These are phyloP conservation scores for Cephus pulcher DNA, from an alignment of 2,888 invertebrate genomes.

Conservation along the genomic window DNA sequence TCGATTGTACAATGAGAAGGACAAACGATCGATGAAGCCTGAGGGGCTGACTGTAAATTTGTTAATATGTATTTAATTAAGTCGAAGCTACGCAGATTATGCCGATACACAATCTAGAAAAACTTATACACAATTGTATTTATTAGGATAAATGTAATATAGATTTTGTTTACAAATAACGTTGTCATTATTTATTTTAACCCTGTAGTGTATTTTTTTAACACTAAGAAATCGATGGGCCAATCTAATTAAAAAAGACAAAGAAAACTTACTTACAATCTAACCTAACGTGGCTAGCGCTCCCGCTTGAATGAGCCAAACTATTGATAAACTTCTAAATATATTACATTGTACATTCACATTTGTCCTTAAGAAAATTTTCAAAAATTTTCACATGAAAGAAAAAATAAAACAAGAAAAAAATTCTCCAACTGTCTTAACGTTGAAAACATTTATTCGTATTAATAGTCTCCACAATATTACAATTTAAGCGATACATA, in stretches of 20 bases:
- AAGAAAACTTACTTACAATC: no score
- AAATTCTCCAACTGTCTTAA: constrained; percentile 24
- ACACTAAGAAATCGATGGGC: no score
- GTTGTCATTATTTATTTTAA: neutral
- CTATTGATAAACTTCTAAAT: neutral
- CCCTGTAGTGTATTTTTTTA: no score
- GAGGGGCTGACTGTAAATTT: no score
- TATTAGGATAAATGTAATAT: constrained; percentile 23
- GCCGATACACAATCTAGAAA: constrained; percentile 2
- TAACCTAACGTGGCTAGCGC: no score
- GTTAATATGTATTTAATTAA: no score
- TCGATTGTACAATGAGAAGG: no score
- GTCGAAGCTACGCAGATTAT: no score
- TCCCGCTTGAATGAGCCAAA: no score
- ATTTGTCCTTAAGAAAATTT: neutral
- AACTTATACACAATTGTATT: constrained; percentile 23
- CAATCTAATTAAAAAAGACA: no score
- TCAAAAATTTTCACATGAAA: neutral
- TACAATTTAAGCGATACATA: constrained; percentile 45
- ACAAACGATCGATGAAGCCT: no score
- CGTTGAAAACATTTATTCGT: constrained; percentile 57
- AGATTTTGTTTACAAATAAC: constrained; percentile 23
- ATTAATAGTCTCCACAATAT: constrained; percentile 43
- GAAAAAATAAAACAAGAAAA: constrained; percentile 1
- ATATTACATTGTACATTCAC: neutral